Conservation (phyloP, 2,797 vertebrate genomes). For the Rhyacichthys aspro region DNA sequence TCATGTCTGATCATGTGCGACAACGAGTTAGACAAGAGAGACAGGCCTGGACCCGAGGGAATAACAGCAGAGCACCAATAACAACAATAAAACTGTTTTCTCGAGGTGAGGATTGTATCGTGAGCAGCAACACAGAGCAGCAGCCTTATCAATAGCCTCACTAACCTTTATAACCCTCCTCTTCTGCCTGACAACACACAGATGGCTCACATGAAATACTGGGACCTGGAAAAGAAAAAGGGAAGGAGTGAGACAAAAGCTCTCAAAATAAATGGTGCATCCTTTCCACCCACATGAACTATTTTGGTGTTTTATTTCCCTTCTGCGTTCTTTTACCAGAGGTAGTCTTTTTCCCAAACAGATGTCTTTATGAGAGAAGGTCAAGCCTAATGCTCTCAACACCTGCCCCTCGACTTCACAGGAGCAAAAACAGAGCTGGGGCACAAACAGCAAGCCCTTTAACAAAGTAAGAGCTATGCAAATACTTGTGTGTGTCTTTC, state of each 20-base stretch:
- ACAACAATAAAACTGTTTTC: neutral
- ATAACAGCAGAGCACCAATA: neutral
- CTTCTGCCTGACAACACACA: slow-evolving; percentile 46
- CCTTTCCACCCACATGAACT: slow-evolving; percentile 18
- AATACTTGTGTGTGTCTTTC: too few relatives aligned
- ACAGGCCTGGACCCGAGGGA: slow-evolving; percentile 1
- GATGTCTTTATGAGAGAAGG: slow-evolving; percentile 27
- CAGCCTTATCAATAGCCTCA: slow-evolving; percentile 40
- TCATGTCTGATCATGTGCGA: slow-evolving; percentile 9
- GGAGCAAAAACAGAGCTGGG: too few relatives aligned
- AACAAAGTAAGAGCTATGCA: too few relatives aligned
- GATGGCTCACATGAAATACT: slow-evolving; percentile 61
- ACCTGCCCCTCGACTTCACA: slow-evolving; percentile 37
- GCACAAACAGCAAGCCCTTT: too few relatives aligned
- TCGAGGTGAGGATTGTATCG: slow-evolving; percentile 14
- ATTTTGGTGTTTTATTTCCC: slow-evolving; percentile 22
- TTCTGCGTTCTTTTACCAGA: slow-evolving; percentile 21
- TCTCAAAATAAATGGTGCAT: slow-evolving; percentile 52
- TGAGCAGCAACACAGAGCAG: neutral
- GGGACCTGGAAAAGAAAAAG: slow-evolving; percentile 40
- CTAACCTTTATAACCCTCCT: slow-evolving; percentile 11
- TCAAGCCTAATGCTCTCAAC: slow-evolving; percentile 26
- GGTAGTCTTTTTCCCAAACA: slow-evolving; percentile 25
- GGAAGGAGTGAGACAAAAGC: slow-evolving; percentile 39
- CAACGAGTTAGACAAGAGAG: neutral